Conservation (phyloP, 2,888 invertebrate genomes). For the Drosophila kuntzei region DNA sequence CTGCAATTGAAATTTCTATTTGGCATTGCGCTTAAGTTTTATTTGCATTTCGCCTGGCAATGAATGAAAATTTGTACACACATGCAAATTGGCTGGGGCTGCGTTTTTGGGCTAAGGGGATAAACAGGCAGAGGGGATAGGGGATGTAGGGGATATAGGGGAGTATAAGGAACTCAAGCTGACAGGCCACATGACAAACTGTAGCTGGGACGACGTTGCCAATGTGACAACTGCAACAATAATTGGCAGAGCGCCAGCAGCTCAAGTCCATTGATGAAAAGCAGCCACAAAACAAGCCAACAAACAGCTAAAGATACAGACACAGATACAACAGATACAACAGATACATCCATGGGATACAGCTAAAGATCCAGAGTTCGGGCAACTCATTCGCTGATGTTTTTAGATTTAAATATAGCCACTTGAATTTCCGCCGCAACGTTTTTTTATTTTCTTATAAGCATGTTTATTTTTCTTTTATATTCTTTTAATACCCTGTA, state of each 20-base stretch:
- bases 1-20: slow-evolving; percentile 54
- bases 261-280: slow-evolving; percentile 76
- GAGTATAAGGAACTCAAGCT: slow-evolving; percentile 46
- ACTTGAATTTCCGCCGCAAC: slow-evolving; percentile 72
- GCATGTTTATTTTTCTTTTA: slow-evolving; percentile 24
- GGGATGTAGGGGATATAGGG: not conserved
- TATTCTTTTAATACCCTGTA: slow-evolving; percentile 21
- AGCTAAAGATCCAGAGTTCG: slow-evolving; percentile 31
- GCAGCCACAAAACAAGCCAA: slow-evolving; percentile 51
- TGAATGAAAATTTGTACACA: slow-evolving; percentile 70
- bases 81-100: slow-evolving; percentile 57
- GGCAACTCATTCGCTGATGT: slow-evolving; percentile 54
- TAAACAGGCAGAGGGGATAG: not conserved
- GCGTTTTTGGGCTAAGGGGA: not conserved
- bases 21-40: slow-evolving; percentile 60
- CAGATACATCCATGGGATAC: slow-evolving; percentile 18
- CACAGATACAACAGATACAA: slow-evolving; percentile 26
- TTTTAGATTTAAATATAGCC: slow-evolving; percentile 71
- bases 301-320: slow-evolving; percentile 40
- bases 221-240: slow-evolving; percentile 71
- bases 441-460: slow-evolving; percentile 24
- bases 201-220: slow-evolving; percentile 38
- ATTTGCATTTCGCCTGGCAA: slow-evolving; percentile 69
- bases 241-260: slow-evolving; percentile 70
- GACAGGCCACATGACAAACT: slow-evolving; percentile 70